A percentile compares a stretch with the other conserved stretches of the same genome.
Conservation (phyloP, 2,797 vertebrate species). For the Anisognathus igniventris region DNA sequence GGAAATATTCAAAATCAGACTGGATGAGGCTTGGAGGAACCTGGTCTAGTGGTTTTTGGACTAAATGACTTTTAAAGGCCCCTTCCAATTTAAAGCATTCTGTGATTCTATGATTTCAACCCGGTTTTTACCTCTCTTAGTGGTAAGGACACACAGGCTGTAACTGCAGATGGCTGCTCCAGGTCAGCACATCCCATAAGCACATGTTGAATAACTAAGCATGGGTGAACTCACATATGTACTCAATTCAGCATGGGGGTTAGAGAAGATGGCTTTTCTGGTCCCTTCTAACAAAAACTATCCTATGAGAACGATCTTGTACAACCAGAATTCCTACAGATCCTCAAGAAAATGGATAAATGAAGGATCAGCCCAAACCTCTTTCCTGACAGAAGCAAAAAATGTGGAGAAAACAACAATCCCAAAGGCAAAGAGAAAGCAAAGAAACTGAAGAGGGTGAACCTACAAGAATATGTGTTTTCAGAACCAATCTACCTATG, state of each 20-base stretch:
- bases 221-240: fast-evolving
- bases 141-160: fast-evolving
- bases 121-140: not conserved
- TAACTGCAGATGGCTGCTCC: not conserved
- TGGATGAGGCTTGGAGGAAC: not conserved
- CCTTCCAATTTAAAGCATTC: not conserved
- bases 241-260: not conserved
- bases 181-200: fast-evolving
- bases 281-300: not conserved
- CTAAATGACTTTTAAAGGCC: not conserved
- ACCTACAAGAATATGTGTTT: not conserved
- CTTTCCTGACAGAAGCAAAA: not conserved
- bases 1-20: not conserved
- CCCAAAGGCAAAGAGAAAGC: not conserved
- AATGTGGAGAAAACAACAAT: not conserved
- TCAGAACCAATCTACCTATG: not conserved
- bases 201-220: not conserved
- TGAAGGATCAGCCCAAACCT: not conserved
- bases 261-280: no score
- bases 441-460: not conserved
- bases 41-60: not conserved
- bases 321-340: not conserved
- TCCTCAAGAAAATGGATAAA: not conserved
- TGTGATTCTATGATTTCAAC: not conserved
- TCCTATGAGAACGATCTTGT: not conserved